These are phyloP conservation scores for Galemys pyrenaicus DNA, from an alignment of 2,113 vertebrate genomes.

Conservation along the genomic window DNA sequence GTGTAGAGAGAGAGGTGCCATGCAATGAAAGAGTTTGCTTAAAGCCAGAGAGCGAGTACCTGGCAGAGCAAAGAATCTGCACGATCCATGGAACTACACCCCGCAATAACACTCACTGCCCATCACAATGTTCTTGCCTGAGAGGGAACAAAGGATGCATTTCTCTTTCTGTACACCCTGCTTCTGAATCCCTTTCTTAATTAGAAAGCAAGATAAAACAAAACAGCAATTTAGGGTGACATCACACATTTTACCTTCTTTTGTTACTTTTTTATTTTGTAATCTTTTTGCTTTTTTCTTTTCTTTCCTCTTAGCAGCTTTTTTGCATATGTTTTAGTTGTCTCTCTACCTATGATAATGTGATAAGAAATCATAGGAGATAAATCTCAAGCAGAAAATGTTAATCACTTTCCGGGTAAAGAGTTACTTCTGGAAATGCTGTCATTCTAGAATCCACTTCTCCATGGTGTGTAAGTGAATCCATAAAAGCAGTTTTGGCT, in stretches of 20 bases:
- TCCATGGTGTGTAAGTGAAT: neutral
- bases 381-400: neutral
- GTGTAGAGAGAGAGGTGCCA: neutral
- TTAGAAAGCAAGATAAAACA: neutral
- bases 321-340: neutral
- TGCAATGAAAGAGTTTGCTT: neutral
- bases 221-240: neutral
- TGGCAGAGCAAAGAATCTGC: neutral
- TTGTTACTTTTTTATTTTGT: neutral
- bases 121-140: neutral
- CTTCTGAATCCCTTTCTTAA: neutral
- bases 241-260: neutral
- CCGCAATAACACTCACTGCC: neutral
- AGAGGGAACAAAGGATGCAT: neutral
- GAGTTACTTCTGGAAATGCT: neutral
- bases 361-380: neutral
- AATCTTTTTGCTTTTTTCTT: neutral
- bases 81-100: rapidly evolving
- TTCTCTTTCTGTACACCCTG: neutral
- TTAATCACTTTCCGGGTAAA: neutral
- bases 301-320: neutral
- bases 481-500: neutral
- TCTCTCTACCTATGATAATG: neutral
- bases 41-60: neutral
- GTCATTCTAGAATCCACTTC: neutral